Evolutionary conservation across 1,140 invertebrate species (phyloP).

Genomic region (Drosophila busckii): DNA sequence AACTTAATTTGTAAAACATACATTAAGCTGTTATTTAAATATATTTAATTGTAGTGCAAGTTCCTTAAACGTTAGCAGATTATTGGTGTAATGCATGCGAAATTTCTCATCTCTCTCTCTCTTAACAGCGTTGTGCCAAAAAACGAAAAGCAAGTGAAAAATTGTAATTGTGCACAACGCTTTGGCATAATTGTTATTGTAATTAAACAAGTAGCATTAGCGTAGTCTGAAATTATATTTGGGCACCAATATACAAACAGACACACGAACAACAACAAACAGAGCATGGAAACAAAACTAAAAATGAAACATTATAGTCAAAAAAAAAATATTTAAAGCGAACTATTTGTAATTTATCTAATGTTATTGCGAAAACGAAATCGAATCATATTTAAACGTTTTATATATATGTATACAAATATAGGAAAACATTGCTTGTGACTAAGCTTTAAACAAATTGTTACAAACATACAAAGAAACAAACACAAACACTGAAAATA

Average conservation of each 20-base stretch:
- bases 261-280: slow-evolving; percentile 20
- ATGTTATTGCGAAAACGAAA: slow-evolving; percentile 36
- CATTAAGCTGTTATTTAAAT: not conserved
- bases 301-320: slow-evolving; percentile 13
- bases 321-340: slow-evolving; percentile 26
- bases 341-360: slow-evolving; percentile 60
- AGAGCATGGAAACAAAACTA: not conserved
- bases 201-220: slow-evolving; percentile 65
- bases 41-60: slow-evolving; percentile 51
- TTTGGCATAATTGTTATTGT: slow-evolving; percentile 41
- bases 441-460: slow-evolving; percentile 25
- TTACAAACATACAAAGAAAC: slow-evolving; percentile 16
- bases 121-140: no score
- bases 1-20: slow-evolving; percentile 4
- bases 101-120: no score
- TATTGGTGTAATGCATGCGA: slow-evolving; percentile 39
- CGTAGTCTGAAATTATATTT: slow-evolving; percentile 67
- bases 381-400: slow-evolving; percentile 48
- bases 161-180: no score
- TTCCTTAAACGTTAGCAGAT: slow-evolving; percentile 47
- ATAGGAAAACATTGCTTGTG: slow-evolving; percentile 46
- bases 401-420: slow-evolving; percentile 64
- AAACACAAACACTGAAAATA: slow-evolving; percentile 12
- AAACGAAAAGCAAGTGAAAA: no score
- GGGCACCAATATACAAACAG: slow-evolving; percentile 69